Conservation (phyloP, 2,888 invertebrate genomes). For the Synergus laeviventris region DNA sequence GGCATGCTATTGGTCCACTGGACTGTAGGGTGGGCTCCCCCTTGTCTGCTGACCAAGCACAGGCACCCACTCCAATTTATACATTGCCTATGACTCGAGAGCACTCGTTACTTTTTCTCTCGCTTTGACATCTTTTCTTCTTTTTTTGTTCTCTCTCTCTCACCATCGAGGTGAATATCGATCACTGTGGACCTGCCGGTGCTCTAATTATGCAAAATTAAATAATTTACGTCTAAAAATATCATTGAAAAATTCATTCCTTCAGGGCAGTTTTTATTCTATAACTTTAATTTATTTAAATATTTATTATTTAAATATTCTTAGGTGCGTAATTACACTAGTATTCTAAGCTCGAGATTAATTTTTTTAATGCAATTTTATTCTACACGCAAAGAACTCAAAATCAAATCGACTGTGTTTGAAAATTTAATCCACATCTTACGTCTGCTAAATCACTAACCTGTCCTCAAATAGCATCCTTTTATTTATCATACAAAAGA, state of each 20-base stretch:
- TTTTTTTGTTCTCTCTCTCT: slow-evolving; percentile 34
- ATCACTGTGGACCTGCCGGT: slow-evolving; percentile 51
- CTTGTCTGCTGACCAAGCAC: slow-evolving; percentile 74
- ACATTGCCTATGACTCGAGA: slow-evolving; percentile 56
- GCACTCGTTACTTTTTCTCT: slow-evolving; percentile 55
- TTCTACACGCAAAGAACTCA: too few relatives aligned
- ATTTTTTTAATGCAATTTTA: too few relatives aligned
- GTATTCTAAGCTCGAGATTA: too few relatives aligned
- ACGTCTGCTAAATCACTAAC: not conserved
- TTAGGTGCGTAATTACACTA: too few relatives aligned
- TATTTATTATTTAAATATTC: too few relatives aligned
- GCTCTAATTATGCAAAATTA: slow-evolving; percentile 52
- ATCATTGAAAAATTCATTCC: not conserved
- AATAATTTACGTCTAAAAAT: not conserved
- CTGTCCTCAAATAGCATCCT: not conserved
- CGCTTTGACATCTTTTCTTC: slow-evolving; percentile 61
- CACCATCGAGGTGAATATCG: slow-evolving; percentile 47
- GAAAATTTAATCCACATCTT: too few relatives aligned
- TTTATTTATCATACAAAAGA: not conserved
- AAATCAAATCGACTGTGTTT: too few relatives aligned
- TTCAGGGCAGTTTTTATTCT: too few relatives aligned
- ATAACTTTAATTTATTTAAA: too few relatives aligned
- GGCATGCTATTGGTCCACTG: slow-evolving; percentile 70
- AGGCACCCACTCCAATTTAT: slow-evolving; percentile 71
- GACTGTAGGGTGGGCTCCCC: slow-evolving; percentile 73